Percentiles rank a stretch among this genome's conserved stretches.
phyloP scores from a whole-genome alignment of 1,140 invertebrate genomes.

The Drosophila carrolli region DNA sequence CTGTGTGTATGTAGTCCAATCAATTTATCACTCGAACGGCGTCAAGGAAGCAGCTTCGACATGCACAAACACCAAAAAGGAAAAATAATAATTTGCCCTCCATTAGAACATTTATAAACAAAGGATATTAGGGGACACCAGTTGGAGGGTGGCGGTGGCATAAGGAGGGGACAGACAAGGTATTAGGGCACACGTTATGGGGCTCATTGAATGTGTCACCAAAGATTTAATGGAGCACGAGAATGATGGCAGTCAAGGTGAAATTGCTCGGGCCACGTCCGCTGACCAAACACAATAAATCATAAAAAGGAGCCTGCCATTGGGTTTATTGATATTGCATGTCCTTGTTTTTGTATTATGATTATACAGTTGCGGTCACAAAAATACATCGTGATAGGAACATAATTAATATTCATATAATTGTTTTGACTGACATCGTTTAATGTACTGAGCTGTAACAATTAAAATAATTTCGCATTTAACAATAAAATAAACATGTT shows the following conservation, averaged over 20 bases:
- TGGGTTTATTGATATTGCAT: constrained; percentile 77
- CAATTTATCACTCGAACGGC: constrained; percentile 81
- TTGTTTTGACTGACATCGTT: too few species aligned
- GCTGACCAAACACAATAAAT: constrained; percentile 72
- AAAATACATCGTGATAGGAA: background rate
- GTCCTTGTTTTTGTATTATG: constrained; percentile 54
- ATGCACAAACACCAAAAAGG: constrained; percentile 45
- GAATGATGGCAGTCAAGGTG: constrained; percentile 67
- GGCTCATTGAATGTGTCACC: constrained; percentile 81
- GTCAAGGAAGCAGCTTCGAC: constrained; percentile 60
- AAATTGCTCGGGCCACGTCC: constrained; percentile 55
- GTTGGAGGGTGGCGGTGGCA: background rate
- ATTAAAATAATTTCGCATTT: background rate
- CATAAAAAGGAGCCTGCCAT: constrained; percentile 61
- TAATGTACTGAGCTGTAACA: background rate
- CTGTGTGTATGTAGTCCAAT: constrained; percentile 51
- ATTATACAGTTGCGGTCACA: constrained; percentile 5
- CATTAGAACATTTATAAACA: constrained; percentile 84
- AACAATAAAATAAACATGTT: too few species aligned
- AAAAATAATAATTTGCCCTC: constrained; percentile 73
- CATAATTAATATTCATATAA: background rate
- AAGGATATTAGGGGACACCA: constrained; percentile 66
- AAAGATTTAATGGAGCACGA: constrained; percentile 81
- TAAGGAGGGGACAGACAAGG: constrained; percentile 25
- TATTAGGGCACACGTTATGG: constrained; percentile 78